Base-by-base conservation (phyloP, 2,797 vertebrate genomes). In the Aldrovandia affinis region DNA sequence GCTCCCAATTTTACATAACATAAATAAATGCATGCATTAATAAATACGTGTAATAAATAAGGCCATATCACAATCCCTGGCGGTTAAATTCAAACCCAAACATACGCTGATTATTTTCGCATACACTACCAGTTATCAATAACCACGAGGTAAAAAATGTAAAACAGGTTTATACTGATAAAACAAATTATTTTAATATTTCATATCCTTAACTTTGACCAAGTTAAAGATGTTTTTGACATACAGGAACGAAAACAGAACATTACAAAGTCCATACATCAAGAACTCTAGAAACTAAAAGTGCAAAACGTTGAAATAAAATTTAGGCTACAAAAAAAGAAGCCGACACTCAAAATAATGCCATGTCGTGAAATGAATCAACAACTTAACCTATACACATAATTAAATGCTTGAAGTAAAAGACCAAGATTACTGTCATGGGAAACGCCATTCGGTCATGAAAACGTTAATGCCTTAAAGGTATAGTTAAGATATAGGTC, bases 191-290 rank as follows among this genome's bases (percentile, higher is more conserved):
- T 78, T 83, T 81, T 86, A 86, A 86, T 86, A 91, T 84, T 91
- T 91, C 80, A 92, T 90, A 81, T 36, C 81, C 81, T 81, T 75
- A 57, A 61, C 91, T 95, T 93, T 91, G 92, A 94, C 93, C 86
- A 91, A 88, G 86, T 93, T 90, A 90, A 73, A 80, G 89, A 92
- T 91, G 89, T 89, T 93, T 70, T 75, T 75, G 42, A 92, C 88
- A 90, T 82, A 92, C 89, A 73, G 86, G 79, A 91, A 93, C 86
- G 75, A 83, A 14, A 90, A 85, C 52, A 89, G 86, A 93, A 89
- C 22, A 80, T 78, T 88, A 93, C 91, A 91, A 86, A 91, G 84
- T 85, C 88, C 87, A 78, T 89, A 93, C 89, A 92, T 68, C 57
- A 84, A 83, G 63, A 83, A 84, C 73, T 79, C 59, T 87, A 89